Base-by-base conservation (phyloP, 2,113 vertebrate species). In the Scytalopus superciliaris region DNA sequence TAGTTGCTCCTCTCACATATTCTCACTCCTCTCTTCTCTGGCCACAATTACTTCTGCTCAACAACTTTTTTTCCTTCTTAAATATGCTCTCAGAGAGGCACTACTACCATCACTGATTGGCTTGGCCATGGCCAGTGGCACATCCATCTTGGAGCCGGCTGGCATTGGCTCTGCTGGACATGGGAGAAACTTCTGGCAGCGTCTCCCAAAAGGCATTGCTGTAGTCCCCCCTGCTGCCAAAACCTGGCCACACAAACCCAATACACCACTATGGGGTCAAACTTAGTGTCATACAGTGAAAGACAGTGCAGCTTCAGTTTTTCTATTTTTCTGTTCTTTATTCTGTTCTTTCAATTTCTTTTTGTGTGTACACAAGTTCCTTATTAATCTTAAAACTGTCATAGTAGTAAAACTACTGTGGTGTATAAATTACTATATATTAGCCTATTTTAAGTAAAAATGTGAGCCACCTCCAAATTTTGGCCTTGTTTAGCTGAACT, bases 41-140 rank as follows among this genome's bases (percentile, higher is more conserved):
- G 19, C 44, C 19, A 45, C 28, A 82, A 53, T 53, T 50, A n/a
- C 23, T 52, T 42, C 10, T 64, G 9, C 27, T 14, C 14, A 56
- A 6, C 27, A 40, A 42, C 16, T 49, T 7, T 39, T 59, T 50
- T 52, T 45, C 28, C 15, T 57, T 44, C 23, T 30, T n/a, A 14
- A 35, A 35, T 35, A 30, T 27, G 10, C 52, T 53, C 10, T 40
- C 14, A 21, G 30, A 31, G 62, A 47, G 24, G 27, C 21, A 27
- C 14, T 8, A 25, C 17, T 60, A 17, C 21, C 13, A 6, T 12
- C 0, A 1, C n/a, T 60, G 16, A 25, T 21, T 25, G 53, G 39
- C 53, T 39, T n/a, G 45, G 45, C 30, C 17, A 40, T n/a, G 53
- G 45, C 44, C 24, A 35, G n/a, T 14, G 13, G 13, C 45, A 45